Percentiles rank a stretch among this genome's conserved stretches.
Conservation (phyloP, 2,113 vertebrate species). For the Ceuthmochares aereus region DNA sequence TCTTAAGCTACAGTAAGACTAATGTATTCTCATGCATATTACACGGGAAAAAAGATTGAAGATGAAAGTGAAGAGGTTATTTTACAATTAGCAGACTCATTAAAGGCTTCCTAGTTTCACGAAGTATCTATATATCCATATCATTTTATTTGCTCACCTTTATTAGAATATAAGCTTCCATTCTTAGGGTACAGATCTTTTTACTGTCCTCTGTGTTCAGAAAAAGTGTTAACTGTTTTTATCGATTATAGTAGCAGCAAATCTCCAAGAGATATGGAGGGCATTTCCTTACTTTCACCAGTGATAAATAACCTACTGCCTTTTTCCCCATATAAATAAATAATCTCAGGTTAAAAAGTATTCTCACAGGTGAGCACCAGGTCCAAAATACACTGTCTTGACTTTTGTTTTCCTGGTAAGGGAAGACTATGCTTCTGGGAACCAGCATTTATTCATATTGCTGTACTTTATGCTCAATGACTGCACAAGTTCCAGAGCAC, state of each 20-base stretch:
- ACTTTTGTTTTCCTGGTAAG: not conserved
- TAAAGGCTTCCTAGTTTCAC: not conserved
- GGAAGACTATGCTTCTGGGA: not conserved
- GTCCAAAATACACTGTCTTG: not conserved
- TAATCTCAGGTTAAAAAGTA: not conserved
- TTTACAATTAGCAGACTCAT: not conserved
- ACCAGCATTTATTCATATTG: not conserved
- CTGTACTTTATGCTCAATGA: constrained; percentile 1
- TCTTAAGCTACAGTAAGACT: not conserved
- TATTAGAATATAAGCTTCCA: not conserved
- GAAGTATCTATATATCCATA: not conserved
- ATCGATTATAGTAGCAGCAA: not conserved
- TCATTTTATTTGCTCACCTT: not conserved
- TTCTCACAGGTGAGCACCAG: not conserved
- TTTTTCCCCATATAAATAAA: not conserved
- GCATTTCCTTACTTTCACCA: not conserved
- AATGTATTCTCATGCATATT: not conserved
- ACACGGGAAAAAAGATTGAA: not conserved
- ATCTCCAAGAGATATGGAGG: not conserved
- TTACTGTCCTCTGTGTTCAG: not conserved
- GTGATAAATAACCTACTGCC: not conserved
- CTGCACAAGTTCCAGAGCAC: not conserved
- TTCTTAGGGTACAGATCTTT: not conserved
- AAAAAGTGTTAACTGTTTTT: not conserved
- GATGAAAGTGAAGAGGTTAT: not conserved